A percentile compares a stretch with the other conserved stretches of the same genome.
Evolutionary conservation across 2,888 invertebrate species (phyloP).

Genomic region (Phasia obesa): DNA sequence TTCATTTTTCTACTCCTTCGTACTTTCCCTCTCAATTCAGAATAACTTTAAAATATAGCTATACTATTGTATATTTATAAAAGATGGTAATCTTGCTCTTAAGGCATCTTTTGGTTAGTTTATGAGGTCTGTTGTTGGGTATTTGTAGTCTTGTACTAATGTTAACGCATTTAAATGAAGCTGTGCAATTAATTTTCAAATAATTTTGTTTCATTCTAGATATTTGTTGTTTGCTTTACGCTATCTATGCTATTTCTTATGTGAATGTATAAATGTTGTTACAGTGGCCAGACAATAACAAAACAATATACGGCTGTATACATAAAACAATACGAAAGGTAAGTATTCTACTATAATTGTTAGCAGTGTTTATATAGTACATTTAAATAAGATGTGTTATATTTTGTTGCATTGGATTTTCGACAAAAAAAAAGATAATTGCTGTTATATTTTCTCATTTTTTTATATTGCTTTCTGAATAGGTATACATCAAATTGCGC

Average conservation of each 20-base stretch:
- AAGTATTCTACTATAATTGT: conserved; percentile 6
- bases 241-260: neutral
- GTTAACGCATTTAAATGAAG: conserved; percentile 68
- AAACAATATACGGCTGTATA: conserved; percentile 33
- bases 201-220: conserved; percentile 43
- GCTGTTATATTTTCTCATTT: neutral
- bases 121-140: conserved; percentile 4
- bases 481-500: too few species aligned
- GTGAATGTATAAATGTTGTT: conserved; percentile 24
- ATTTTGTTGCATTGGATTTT: neutral
- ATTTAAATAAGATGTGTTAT: neutral
- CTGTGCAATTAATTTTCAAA: conserved; percentile 68
- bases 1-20: too few species aligned
- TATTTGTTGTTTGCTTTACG: conserved; percentile 15
- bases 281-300: conserved; percentile 55
- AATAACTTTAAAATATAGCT: too few species aligned
- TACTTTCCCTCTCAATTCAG: too few species aligned
- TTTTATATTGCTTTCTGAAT: too few species aligned
- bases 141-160: conserved; percentile 34
- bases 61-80: too few species aligned
- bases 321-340: conserved; percentile 40
- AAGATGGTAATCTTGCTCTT: neutral
- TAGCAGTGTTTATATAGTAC: neutral
- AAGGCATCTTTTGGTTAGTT: conserved; percentile 35
- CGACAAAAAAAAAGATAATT: too few species aligned